Evolutionary conservation across 92 coral and sea anemone genomes (phyloP).

Genomic region (Epizoanthus rinbou): DNA sequence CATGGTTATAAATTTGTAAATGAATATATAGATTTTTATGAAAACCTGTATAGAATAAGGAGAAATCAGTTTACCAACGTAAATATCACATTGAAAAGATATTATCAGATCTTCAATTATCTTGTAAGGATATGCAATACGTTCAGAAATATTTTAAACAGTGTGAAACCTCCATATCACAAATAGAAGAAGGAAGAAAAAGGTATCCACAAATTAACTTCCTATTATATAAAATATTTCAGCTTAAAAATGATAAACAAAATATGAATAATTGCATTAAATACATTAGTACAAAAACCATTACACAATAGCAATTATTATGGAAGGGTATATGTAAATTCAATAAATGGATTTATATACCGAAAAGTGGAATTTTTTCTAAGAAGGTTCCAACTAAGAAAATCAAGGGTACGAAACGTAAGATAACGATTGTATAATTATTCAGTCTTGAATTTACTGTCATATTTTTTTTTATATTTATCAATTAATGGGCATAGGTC

Average conservation of each 20-base stretch:
- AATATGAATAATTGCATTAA: neutral
- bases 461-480: no score
- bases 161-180: no score
- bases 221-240: neutral
- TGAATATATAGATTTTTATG: no score
- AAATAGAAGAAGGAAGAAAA: neutral
- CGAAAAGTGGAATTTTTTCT: slow-evolving; percentile 10
- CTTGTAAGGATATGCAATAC: no score
- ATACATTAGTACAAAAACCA: slow-evolving; percentile 1
- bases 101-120: no score
- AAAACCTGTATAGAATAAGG: no score
- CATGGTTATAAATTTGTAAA: no score
- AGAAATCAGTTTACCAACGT: no score
- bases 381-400: slow-evolving; percentile 5
- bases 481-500: slow-evolving; percentile 5
- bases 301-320: neutral
- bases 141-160: no score
- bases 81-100: no score
- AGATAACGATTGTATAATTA: slow-evolving; percentile 22
- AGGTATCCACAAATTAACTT: slow-evolving; percentile 10
- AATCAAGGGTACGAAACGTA: slow-evolving; percentile 11
- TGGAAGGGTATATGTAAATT: slow-evolving; percentile 8
- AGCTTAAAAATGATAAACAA: neutral
- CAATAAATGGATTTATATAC: neutral
- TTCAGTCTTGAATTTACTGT: no score